Evolutionary conservation across 2,113 vertebrate species (phyloP).

Genomic region (Peucedramus taeniatus): DNA sequence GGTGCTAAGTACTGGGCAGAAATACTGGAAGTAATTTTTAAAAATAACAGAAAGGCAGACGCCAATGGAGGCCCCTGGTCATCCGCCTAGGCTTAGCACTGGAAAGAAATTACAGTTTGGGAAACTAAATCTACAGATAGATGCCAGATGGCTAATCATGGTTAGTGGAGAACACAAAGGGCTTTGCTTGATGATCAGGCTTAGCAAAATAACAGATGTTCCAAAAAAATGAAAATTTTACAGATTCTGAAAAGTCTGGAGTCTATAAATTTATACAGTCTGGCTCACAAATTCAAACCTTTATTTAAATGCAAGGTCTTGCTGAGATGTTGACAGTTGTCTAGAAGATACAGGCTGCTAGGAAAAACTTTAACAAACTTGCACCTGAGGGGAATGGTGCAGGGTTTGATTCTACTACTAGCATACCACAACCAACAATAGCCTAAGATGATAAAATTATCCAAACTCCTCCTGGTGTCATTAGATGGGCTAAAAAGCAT

Average conservation of each 20-base stretch:
- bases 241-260: not conserved
- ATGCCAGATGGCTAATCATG: conserved; percentile 39
- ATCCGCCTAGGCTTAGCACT: not conserved
- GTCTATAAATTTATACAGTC: not conserved
- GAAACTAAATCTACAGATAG: conserved; percentile 17
- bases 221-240: not conserved
- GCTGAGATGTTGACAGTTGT: not conserved
- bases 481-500: not conserved
- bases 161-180: conserved; percentile 20
- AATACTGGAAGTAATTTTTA: conserved; percentile 54
- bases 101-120: conserved; percentile 31
- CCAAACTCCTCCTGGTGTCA: not conserved
- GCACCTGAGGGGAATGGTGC: not conserved
- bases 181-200: not conserved
- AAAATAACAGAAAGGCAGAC: conserved; percentile 50
- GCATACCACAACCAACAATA: not conserved
- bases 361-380: not conserved
- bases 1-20: conserved; percentile 38
- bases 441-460: not conserved
- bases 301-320: not conserved
- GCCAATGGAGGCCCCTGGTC: not conserved
- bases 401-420: not conserved
- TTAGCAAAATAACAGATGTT: conserved; percentile 22
- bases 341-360: not conserved
- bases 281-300: not conserved